These are phyloP conservation scores for Homarus gammarus DNA, from an alignment of 2,888 invertebrate species.

Conservation along the genomic window DNA sequence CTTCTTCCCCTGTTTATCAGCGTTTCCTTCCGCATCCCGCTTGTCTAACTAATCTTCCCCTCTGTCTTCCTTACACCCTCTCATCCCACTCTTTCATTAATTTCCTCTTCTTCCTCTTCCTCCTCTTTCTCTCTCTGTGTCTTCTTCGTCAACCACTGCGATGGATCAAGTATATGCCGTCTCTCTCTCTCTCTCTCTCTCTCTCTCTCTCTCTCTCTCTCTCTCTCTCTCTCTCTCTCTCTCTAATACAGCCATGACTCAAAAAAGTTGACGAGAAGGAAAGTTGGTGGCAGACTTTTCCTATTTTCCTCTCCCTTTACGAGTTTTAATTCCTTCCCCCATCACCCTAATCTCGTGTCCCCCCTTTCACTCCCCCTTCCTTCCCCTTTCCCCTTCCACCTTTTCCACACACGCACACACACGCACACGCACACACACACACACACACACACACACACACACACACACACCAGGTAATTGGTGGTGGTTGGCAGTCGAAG, in stretches of 20 bases:
- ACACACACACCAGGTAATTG: too few relatives aligned
- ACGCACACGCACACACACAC: background rate
- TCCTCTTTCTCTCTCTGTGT: too few relatives aligned
- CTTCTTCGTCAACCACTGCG: too few relatives aligned
- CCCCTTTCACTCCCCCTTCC: background rate
- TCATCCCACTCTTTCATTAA: background rate
- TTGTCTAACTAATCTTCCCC: too few relatives aligned
- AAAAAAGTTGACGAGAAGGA: too few relatives aligned
- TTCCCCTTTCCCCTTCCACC: background rate
- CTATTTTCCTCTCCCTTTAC: background rate
- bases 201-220: background rate
- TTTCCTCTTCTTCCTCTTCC: background rate
- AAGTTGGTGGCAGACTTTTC: background rate
- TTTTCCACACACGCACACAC: background rate
- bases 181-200: background rate
- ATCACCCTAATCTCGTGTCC: background rate
- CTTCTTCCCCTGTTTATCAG: too few relatives aligned
- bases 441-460: too few relatives aligned
- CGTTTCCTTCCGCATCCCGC: too few relatives aligned
- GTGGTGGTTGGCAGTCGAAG: too few relatives aligned
- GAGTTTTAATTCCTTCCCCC: background rate
- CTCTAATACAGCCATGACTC: too few relatives aligned
- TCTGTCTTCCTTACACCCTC: too few relatives aligned
- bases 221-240: background rate
- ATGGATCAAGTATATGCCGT: too few relatives aligned